Evolutionary conservation across 1,140 invertebrate species (phyloP), one percentile per base, ranked within the genome.

Genomic region (Procambarus clarkii): DNA sequence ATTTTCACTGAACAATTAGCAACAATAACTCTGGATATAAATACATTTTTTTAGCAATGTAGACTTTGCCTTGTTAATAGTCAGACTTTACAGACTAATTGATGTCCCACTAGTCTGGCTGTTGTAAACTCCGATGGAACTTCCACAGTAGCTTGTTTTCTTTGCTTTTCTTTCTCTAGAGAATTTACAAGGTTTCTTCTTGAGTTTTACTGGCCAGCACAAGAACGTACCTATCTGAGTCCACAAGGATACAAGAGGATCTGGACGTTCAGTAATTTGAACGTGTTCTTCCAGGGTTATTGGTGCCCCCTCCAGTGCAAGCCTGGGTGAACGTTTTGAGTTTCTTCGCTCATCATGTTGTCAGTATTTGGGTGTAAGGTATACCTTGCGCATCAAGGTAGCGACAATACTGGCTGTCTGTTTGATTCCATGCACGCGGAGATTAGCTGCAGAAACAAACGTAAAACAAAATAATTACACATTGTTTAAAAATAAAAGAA

Each of bases 341-440:
- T 60, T 21, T 50, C 64, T 69, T 48, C 45, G 46, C 60, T 88
- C 78, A 46, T 71, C 44, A 18, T 15, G 64, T 45, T 71, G 92
- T 92, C 92, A 91, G 48, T 92, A 86, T 78, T 93, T 93, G 13
- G 91, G 88, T 21, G 71, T 79, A 69, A 96, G 95, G 88, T 94
- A 95, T 3, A 97, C 86, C 88, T 96, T 95, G 94, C 98, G 96
- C 48, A 98, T 99, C 4, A 99, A 95, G 97, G 98, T 99, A 54
- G 97, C 97, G 0, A 98, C 98, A 77, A 99, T 96, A 94, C 97
- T 99, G 3, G 98, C 98, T 93, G 99, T 98, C 95, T 99, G 98
- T 94, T 99, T 99, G 94, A 98, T 98, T 85, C 96, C 96, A 94
- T 98, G 97, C 98, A 99, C 98, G 15, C 95, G 95, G 2, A 96